Evolutionary conservation across 2,113 vertebrate species (phyloP).

Genomic region (Macaca nemestrina): DNA sequence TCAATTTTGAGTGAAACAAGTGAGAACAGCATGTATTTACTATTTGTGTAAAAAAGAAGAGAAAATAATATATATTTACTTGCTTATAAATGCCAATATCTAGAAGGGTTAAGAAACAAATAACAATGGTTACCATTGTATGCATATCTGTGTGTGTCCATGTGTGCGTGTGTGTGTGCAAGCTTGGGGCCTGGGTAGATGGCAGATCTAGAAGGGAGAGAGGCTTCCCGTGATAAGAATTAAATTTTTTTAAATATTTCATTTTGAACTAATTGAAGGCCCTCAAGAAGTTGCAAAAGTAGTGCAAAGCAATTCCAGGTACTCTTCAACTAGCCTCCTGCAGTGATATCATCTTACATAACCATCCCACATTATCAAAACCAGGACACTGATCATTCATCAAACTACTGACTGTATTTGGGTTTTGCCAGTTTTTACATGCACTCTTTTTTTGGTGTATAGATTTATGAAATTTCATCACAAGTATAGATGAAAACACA

Average conservation of each 20-base stretch:
- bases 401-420: neutral
- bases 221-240: neutral
- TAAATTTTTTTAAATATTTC: neutral
- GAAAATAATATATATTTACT: neutral
- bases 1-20: neutral
- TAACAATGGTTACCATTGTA: neutral
- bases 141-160: neutral
- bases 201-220: neutral
- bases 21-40: neutral
- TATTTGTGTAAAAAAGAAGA: slow-evolving; percentile 4
- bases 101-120: neutral
- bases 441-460: no score
- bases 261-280: neutral
- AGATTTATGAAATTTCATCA: neutral
- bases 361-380: neutral
- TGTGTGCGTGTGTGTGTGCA: no score
- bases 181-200: neutral
- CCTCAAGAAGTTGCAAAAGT: neutral
- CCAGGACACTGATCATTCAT: neutral
- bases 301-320: neutral
- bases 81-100: neutral
- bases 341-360: neutral
- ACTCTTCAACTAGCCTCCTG: neutral
- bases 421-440: neutral
- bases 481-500: neutral